Evolutionary conservation across 1,140 invertebrate species (phyloP).

Genomic region (Bombus haemorrhoidalis): DNA sequence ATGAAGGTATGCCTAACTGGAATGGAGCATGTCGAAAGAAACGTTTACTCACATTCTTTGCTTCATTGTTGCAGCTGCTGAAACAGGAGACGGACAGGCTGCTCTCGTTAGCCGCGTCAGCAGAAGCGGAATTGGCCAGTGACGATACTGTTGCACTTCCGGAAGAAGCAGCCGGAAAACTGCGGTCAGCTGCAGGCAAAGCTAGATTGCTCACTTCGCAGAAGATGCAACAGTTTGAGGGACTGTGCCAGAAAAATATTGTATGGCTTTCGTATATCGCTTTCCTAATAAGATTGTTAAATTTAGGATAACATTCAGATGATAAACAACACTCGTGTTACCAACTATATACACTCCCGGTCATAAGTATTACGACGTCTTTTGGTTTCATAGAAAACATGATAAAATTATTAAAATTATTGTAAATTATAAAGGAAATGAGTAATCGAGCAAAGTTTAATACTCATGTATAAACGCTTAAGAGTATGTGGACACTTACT

Average conservation of each 20-base stretch:
- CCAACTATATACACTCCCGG: too few species aligned
- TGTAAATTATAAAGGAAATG: too few species aligned
- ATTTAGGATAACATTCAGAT: too few species aligned
- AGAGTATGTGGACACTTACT: too few species aligned
- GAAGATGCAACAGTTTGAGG: slow-evolving; percentile 98
- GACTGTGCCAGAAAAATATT: slow-evolving; percentile 91
- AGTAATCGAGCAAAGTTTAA: too few species aligned
- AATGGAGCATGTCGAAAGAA: background rate
- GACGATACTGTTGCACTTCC: slow-evolving; percentile 79
- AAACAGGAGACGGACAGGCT: slow-evolving; percentile 88
- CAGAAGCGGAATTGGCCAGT: slow-evolving; percentile 86
- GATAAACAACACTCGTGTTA: too few species aligned
- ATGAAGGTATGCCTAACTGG: slow-evolving; percentile 77
- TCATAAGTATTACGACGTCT: too few species aligned
- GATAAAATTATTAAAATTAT: too few species aligned
- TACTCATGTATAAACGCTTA: too few species aligned
- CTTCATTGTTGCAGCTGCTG: slow-evolving; percentile 82
- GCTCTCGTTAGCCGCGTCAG: slow-evolving; percentile 85
- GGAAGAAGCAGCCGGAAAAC: slow-evolving; percentile 91
- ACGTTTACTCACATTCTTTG: background rate
- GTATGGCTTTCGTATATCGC: slow-evolving; percentile 81
- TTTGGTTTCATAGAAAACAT: too few species aligned
- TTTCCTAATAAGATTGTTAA: too few species aligned
- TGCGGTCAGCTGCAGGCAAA: slow-evolving; percentile 95
- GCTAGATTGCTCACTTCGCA: slow-evolving; percentile 93